Base-by-base conservation (phyloP, 2,888 invertebrate genomes). In the Automeris io region DNA sequence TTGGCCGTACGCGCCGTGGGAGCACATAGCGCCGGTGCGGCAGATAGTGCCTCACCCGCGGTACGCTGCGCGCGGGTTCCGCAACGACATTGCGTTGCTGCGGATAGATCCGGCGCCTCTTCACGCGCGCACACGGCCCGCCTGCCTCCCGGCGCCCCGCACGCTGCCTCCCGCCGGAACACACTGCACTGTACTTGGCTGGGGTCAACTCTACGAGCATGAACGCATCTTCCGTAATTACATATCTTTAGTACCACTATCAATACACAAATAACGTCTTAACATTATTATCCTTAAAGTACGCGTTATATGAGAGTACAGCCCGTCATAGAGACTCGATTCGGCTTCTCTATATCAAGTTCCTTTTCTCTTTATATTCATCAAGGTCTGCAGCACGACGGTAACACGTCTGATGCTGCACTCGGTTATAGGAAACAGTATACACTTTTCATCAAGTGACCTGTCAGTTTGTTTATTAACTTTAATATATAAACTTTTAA, bases 181-280 rank as follows among this genome's bases (percentile, higher is more conserved):
- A 1, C 87, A 90, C 48, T 94, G 94, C 68, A 93, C 93, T 0
- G 92, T 94, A 11, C 90, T 94, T 8, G 94, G 94, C 3, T 94
- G 94, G 94, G 94, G 94, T 18, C 93, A 94, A 62, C 85, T 93
- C 0, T 92, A 91, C 56, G 94, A 94, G 76, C 91, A 92, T 43
- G 93, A 93, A 37, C 83, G 93, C 43, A 91, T 93, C 40, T 94
- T 94, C 68, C 94, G 94, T 94, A 80, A 92, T 93, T 73, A 34
- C 5, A n/a, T 2, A 11, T 3, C 21, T 19, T 6, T n/a, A 12
- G 9, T 12, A 13, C 5, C 2, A 5, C 11, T 25, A 12, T 13
- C 7, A 18, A n/a, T 32, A 5, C 3, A 2, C 1, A 5, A 0
- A 25, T 5, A 7, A 23, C 4, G 9, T 9, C 4, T 11, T 25